phyloP scores from a whole-genome alignment of 2,797 vertebrate genomes.

The Thripadectes ignobilis region DNA sequence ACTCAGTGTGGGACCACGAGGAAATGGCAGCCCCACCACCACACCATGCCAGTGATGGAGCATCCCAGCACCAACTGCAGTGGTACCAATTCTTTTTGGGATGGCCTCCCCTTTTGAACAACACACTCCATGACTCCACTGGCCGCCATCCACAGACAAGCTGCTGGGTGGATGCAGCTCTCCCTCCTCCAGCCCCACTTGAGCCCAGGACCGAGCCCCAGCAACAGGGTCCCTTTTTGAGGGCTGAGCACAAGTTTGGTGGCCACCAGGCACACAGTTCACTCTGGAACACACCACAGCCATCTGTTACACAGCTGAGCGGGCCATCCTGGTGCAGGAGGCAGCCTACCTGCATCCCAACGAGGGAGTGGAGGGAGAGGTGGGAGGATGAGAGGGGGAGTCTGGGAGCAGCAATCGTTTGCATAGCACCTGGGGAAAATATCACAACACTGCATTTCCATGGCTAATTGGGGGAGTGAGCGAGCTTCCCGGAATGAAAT shows the following conservation, averaged over 20 bases:
- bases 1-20: accelerated
- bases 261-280: background rate
- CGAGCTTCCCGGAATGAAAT: background rate
- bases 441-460: background rate
- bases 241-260: background rate
- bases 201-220: background rate
- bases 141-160: accelerated
- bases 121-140: background rate
- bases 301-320: background rate
- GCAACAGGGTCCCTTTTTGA: background rate
- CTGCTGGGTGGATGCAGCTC: accelerated
- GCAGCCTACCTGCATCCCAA: background rate
- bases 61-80: background rate
- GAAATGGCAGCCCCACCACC: accelerated
- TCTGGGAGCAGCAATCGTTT: accelerated
- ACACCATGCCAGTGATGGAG: accelerated
- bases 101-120: background rate
- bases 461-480: background rate
- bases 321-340: accelerated
- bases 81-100: background rate
- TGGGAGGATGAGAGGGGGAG: accelerated
- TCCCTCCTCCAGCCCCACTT: background rate
- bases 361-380: accelerated
- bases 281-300: background rate
- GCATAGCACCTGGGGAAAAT: background rate